Evolutionary conservation across 2,888 invertebrate genomes (phyloP).

Genomic region (Agrotis segetum): DNA sequence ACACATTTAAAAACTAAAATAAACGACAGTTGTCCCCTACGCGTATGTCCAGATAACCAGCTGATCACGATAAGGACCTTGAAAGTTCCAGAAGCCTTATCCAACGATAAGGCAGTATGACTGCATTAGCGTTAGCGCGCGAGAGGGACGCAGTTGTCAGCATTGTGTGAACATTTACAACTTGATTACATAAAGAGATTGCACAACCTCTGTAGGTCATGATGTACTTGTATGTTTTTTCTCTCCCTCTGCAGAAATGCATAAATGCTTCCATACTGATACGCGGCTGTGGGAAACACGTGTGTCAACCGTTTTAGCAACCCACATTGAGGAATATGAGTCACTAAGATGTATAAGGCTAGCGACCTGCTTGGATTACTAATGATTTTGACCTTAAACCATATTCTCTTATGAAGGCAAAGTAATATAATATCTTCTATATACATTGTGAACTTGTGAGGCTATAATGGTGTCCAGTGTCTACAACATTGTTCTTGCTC

Average conservation of each 20-base stretch:
- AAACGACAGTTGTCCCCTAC: constrained; percentile 28
- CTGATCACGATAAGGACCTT: constrained; percentile 46
- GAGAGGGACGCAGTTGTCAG: constrained; percentile 54
- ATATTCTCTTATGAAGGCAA: constrained; percentile 2
- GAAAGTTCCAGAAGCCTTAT: constrained; percentile 55
- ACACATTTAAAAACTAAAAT: constrained; percentile 6
- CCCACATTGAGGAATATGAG: constrained; percentile 34
- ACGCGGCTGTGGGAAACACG: constrained; percentile 56
- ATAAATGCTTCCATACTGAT: constrained; percentile 50
- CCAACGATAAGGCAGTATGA: constrained; percentile 41
- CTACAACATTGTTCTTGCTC: not conserved
- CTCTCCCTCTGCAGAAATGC: constrained; percentile 50
- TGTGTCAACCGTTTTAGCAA: constrained; percentile 51
- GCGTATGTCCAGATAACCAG: constrained; percentile 35
- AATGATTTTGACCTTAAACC: constrained; percentile 21
- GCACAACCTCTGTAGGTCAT: constrained; percentile 68
- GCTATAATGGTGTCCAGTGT: not conserved
- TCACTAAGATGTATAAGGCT: constrained; percentile 36
- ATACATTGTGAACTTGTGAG: not conserved
- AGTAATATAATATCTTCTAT: not conserved
- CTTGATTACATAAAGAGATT: constrained; percentile 69
- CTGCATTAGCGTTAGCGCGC: constrained; percentile 37
- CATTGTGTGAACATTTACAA: constrained; percentile 71
- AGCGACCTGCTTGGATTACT: constrained; percentile 15
- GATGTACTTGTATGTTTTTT: constrained; percentile 56